Percentiles rank a stretch among this genome's conserved stretches.
phyloP scores from a whole-genome alignment of 2,888 invertebrate genomes.

The Brachypalpus laphriformis region DNA sequence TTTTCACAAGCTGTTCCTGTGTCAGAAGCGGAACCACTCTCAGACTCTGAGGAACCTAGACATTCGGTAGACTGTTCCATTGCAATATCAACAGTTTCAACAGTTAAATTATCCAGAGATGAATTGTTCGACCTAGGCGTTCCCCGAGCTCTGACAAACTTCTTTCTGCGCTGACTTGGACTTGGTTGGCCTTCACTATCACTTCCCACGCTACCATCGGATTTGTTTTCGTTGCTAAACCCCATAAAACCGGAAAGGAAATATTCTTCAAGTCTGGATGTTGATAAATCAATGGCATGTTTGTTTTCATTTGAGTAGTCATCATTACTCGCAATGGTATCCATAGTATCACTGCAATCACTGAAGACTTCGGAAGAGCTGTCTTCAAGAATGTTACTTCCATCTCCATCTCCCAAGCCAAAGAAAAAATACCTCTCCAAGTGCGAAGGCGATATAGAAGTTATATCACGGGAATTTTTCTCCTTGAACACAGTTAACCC shows the following conservation, averaged over 20 bases:
- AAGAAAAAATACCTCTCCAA: slow-evolving; percentile 96
- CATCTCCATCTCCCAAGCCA: slow-evolving; percentile 89
- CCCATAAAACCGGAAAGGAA: slow-evolving; percentile 94
- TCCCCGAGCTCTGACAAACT: slow-evolving; percentile 91
- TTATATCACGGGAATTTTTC: neutral
- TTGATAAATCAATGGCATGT: slow-evolving; percentile 90
- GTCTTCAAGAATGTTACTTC: slow-evolving; percentile 84
- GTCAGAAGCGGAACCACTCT: slow-evolving; percentile 82
- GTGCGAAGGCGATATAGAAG: slow-evolving; percentile 90
- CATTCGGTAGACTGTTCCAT: slow-evolving; percentile 83
- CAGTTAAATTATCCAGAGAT: slow-evolving; percentile 90
- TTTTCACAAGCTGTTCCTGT: slow-evolving; percentile 22
- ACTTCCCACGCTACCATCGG: slow-evolving; percentile 92
- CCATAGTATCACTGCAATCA: slow-evolving; percentile 92
- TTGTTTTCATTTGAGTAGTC: slow-evolving; percentile 81
- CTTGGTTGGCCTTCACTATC: slow-evolving; percentile 95
- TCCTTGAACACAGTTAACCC: slow-evolving; percentile 72
- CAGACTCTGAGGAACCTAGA: slow-evolving; percentile 87
- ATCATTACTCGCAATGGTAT: slow-evolving; percentile 84
- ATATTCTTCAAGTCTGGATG: slow-evolving; percentile 94
- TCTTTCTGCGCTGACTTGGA: slow-evolving; percentile 92
- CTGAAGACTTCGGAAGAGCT: slow-evolving; percentile 91
- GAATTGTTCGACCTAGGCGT: slow-evolving; percentile 92
- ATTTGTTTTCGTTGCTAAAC: slow-evolving; percentile 88
- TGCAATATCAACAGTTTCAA: slow-evolving; percentile 77